Evolutionary conservation across 1,140 invertebrate genomes (phyloP).

Genomic region (Wasmannia auropunctata): DNA sequence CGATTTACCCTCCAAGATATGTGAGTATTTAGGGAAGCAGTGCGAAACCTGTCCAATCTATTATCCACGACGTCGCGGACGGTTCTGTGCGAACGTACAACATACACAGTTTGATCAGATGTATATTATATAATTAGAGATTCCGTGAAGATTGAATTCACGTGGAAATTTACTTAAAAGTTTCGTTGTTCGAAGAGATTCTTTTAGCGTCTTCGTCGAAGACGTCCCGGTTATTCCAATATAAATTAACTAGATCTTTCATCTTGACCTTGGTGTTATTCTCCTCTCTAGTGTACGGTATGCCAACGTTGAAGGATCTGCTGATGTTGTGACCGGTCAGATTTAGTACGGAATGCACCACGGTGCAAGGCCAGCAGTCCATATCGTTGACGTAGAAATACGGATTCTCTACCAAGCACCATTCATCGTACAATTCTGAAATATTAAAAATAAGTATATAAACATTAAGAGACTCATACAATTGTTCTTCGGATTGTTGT

Average conservation of each 20-base stretch:
- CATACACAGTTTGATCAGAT: conserved; percentile 22
- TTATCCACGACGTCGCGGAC: conserved; percentile 77
- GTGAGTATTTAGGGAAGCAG: conserved; percentile 77
- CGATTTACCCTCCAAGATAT: conserved; percentile 89
- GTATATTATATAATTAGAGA: background rate
- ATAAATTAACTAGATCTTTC: conserved; percentile 83
- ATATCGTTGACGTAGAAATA: conserved; percentile 90
- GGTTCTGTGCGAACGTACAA: conserved; percentile 75
- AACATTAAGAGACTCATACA: background rate
- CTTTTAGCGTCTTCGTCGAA: conserved; percentile 86
- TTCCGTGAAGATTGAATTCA: background rate
- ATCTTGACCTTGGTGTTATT: conserved; percentile 69
- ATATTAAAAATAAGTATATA: conserved; percentile 53
- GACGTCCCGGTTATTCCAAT: conserved; percentile 82
- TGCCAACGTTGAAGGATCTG: conserved; percentile 77
- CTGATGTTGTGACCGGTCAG: conserved; percentile 81
- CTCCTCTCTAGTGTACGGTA: conserved; percentile 78
- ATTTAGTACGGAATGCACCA: conserved; percentile 87
- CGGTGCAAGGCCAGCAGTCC: conserved; percentile 92
- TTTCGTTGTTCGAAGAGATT: conserved; percentile 85
- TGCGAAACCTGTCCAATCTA: conserved; percentile 72
- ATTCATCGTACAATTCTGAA: conserved; percentile 92
- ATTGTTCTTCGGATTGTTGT: background rate
- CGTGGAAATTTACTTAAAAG: conserved; percentile 68
- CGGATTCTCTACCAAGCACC: conserved; percentile 91